phyloP scores from a whole-genome alignment of 2,797 vertebrate species.

The Coranthus polyacanthus region DNA sequence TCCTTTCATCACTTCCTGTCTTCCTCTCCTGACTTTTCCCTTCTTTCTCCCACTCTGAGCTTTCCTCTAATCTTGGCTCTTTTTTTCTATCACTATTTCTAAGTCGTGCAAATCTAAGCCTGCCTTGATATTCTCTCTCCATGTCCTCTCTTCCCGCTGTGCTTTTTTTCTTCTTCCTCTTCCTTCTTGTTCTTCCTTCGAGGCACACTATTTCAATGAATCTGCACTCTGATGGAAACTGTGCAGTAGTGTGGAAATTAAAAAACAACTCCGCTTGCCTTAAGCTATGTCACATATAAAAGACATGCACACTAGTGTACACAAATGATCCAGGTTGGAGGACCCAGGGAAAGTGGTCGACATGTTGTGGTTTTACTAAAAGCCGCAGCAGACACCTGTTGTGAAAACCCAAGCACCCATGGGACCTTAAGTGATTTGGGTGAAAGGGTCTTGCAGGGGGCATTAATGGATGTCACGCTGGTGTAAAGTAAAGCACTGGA shows the following conservation, averaged over 20 bases:
- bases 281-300: no score
- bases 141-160: no score
- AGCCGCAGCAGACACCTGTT: background rate
- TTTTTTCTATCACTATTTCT: no score
- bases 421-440: background rate
- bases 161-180: background rate
- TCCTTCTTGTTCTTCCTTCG: background rate
- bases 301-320: no score
- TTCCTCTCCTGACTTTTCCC: no score
- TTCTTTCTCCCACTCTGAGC: no score
- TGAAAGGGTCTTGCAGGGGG: background rate
- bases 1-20: no score
- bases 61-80: no score
- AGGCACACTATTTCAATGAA: background rate
- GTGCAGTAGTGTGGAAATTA: constrained; percentile 9
- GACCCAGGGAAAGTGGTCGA: background rate
- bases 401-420: background rate
- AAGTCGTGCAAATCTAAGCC: no score
- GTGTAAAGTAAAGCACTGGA: background rate
- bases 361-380: background rate
- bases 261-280: constrained; percentile 1
- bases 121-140: no score
- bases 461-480: background rate
- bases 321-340: background rate
- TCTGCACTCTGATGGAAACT: background rate